These are phyloP conservation scores for Corythaeola cristata DNA, from an alignment of 2,113 vertebrate genomes.

Conservation along the genomic window DNA sequence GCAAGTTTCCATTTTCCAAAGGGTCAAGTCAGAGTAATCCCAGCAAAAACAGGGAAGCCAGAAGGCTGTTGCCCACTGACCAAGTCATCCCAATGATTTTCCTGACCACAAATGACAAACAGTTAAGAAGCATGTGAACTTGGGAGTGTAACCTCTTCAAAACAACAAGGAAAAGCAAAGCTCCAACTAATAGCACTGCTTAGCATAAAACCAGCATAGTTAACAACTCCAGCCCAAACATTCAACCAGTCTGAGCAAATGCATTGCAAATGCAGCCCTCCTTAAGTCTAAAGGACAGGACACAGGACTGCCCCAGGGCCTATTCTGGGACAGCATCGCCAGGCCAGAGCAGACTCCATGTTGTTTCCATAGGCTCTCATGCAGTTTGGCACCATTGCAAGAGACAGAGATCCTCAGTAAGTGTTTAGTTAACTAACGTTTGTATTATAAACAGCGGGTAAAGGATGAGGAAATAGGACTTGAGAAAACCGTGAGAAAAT, in stretches of 20 bases:
- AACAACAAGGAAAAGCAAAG: neutral
- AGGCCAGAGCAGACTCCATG: neutral
- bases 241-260: neutral
- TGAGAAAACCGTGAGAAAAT: constrained; percentile 62
- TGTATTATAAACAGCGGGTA: constrained; percentile 59
- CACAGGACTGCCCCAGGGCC: neutral
- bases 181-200: neutral
- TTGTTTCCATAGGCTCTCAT: neutral
- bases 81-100: neutral
- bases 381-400: constrained; percentile 6
- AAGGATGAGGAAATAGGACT: constrained; percentile 44
- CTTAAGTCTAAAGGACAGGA: neutral
- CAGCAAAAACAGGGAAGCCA: neutral
- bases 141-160: neutral
- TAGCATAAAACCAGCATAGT: neutral
- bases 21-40: neutral
- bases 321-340: neutral
- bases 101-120: constrained; percentile 39
- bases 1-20: constrained; percentile 20
- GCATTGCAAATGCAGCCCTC: neutral
- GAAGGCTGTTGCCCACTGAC: neutral
- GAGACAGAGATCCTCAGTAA: constrained; percentile 26
- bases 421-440: constrained; percentile 66
- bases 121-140: neutral
- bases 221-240: neutral